A percentile compares a stretch with the other conserved stretches of the same genome.
Evolutionary conservation across 2,888 invertebrate species (phyloP).

Genomic region (Ectemnius cavifrons): DNA sequence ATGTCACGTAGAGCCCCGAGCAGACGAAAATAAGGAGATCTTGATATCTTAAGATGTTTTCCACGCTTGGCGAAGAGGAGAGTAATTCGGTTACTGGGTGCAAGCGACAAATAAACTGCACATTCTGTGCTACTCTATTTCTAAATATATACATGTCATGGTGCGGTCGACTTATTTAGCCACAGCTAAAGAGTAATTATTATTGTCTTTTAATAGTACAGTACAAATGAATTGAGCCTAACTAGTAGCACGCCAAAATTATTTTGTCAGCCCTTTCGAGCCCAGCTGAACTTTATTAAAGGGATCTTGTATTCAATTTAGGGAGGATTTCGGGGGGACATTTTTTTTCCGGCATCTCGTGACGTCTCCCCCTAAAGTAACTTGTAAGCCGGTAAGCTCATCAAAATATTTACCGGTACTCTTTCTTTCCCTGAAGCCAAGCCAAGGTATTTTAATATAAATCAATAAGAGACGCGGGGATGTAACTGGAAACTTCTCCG

Average conservation of each 20-base stretch:
- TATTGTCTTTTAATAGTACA: constrained; percentile 13
- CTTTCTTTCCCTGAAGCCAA: constrained; percentile 41
- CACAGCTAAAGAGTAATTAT: background rate
- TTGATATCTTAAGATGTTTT: constrained; percentile 50
- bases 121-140: constrained; percentile 9
- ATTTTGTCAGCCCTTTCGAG: constrained; percentile 16
- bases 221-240: constrained; percentile 24
- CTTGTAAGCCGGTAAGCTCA: constrained; percentile 57
- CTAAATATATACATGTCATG: background rate
- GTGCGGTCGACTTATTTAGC: too few relatives aligned
- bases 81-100: constrained; percentile 28
- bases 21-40: constrained; percentile 50
- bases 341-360: constrained; percentile 41
- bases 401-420: constrained; percentile 59
- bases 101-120: constrained; percentile 38
- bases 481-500: constrained; percentile 34
- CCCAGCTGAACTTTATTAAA: constrained; percentile 52
- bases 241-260: constrained; percentile 37
- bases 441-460: constrained; percentile 54
- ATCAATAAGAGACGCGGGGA: constrained; percentile 57
- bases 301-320: constrained; percentile 61
- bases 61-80: constrained; percentile 26
- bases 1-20: constrained; percentile 54
- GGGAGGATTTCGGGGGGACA: constrained; percentile 54
- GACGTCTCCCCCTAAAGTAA: constrained; percentile 40